A percentile compares a stretch with the other conserved stretches of the same genome.
These are phyloP conservation scores for Scarus forsteni DNA, from an alignment of 2,797 vertebrate species.

Conservation along the genomic window DNA sequence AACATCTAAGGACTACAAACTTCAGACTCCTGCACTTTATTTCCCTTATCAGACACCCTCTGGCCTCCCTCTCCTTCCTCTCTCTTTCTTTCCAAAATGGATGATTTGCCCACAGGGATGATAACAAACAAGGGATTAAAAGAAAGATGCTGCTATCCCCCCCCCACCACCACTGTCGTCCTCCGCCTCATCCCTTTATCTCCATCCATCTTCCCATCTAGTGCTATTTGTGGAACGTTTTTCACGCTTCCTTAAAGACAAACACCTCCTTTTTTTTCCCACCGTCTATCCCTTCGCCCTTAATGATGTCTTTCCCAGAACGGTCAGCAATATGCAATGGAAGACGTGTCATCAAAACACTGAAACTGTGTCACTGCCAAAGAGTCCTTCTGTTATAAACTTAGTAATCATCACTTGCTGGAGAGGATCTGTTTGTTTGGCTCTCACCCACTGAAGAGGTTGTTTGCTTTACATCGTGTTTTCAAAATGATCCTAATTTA, in stretches of 20 bases:
- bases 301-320: slow-evolving; percentile 35
- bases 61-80: slow-evolving; percentile 29
- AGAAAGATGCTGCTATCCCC: slow-evolving; percentile 75
- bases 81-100: slow-evolving; percentile 57
- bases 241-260: slow-evolving; percentile 51
- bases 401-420: slow-evolving; percentile 2
- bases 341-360: slow-evolving; percentile 36
- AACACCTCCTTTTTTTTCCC: slow-evolving; percentile 31
- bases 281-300: slow-evolving; percentile 12
- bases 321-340: slow-evolving; percentile 66
- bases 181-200: slow-evolving; percentile 45
- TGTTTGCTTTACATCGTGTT: slow-evolving; percentile 24
- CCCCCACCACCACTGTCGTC: background rate
- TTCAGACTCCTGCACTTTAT: slow-evolving; percentile 80
- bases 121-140: slow-evolving; percentile 68
- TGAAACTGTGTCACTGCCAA: slow-evolving; percentile 37
- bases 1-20: slow-evolving; percentile 68
- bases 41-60: slow-evolving; percentile 58
- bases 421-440: slow-evolving; percentile 14
- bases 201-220: slow-evolving; percentile 50
- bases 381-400: slow-evolving; percentile 49
- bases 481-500: slow-evolving; percentile 19
- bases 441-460: slow-evolving; percentile 22
- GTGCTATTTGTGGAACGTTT: slow-evolving; percentile 62
- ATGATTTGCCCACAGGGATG: slow-evolving; percentile 62